Conservation (phyloP, 2,113 vertebrate genomes). For the Lipophrys pholis region DNA sequence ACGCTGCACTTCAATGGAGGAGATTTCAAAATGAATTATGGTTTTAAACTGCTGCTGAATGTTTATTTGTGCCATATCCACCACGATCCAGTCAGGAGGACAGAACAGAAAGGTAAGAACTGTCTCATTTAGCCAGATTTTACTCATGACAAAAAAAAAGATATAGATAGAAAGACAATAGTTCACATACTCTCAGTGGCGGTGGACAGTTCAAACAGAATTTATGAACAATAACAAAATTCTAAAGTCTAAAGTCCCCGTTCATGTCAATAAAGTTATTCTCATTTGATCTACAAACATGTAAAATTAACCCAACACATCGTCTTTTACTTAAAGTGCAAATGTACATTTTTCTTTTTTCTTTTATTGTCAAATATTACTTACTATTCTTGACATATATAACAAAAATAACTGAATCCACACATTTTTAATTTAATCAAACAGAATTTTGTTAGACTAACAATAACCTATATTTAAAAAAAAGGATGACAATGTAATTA, state of each 20-base stretch:
- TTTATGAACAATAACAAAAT: constrained; percentile 10
- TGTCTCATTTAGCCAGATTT: constrained; percentile 23
- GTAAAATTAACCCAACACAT: too few species aligned
- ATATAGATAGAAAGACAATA: constrained; percentile 26
- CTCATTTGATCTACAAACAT: not conserved
- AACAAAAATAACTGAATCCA: too few species aligned
- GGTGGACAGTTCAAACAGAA: constrained; percentile 48
- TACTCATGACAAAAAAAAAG: constrained; percentile 14
- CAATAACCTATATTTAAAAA: too few species aligned
- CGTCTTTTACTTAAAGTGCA: too few species aligned
- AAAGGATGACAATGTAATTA: too few species aligned
- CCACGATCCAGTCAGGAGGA: not conserved
- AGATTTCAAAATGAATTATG: constrained; percentile 72
- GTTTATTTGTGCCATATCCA: constrained; percentile 52
- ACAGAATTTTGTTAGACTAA: too few species aligned
- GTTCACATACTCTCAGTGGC: constrained; percentile 26
- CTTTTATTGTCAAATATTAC: too few species aligned
- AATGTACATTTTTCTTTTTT: too few species aligned
- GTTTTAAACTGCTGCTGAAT: constrained; percentile 49
- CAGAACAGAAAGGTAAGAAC: not conserved
- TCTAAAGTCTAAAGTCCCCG: constrained; percentile 10
- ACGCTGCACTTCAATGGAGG: constrained; percentile 68
- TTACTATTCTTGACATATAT: too few species aligned
- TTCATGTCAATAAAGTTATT: constrained; percentile 2
- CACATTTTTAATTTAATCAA: too few species aligned